A percentile compares a stretch with the other conserved stretches of the same genome.
Conservation (phyloP, 2,113 vertebrate genomes). For the Halcyon malimbica region DNA sequence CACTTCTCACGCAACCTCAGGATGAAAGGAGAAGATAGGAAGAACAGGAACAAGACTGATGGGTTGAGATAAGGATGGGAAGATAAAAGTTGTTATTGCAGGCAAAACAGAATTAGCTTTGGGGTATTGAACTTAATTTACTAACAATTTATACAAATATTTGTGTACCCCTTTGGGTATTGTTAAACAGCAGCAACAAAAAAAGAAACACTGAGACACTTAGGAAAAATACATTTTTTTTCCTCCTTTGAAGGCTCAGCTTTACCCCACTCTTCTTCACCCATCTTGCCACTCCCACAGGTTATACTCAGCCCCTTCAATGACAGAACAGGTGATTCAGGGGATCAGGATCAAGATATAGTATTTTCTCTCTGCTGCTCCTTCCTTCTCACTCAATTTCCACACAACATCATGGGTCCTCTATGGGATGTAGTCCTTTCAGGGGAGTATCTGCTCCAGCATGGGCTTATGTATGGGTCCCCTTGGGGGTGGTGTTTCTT, state of each 20-base stretch:
- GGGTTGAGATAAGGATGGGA: neutral
- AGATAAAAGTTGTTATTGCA: neutral
- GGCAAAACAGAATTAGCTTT: neutral
- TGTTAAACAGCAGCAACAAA: neutral
- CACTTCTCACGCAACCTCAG: neutral
- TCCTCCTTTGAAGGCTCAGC: neutral
- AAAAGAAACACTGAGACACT: neutral
- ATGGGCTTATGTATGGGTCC: neutral
- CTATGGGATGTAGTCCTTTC: neutral
- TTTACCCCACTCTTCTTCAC: neutral
- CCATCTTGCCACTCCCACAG: neutral
- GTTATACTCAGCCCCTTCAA: neutral
- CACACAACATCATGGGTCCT: neutral
- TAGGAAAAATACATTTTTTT: neutral
- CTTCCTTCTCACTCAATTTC: neutral
- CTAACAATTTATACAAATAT: neutral
- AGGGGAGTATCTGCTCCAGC: neutral
- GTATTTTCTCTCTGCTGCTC: neutral
- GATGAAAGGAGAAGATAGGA: neutral
- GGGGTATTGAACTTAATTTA: neutral
- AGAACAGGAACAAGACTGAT: neutral
- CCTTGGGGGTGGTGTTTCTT: fast-evolving
- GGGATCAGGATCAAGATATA: fast-evolving
- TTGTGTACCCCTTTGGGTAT: neutral
- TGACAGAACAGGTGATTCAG: neutral